A percentile compares a stretch with the other conserved stretches of the same genome.
These are phyloP conservation scores for Pomacea canaliculata DNA, from an alignment of 2,888 invertebrate genomes.

Conservation along the genomic window DNA sequence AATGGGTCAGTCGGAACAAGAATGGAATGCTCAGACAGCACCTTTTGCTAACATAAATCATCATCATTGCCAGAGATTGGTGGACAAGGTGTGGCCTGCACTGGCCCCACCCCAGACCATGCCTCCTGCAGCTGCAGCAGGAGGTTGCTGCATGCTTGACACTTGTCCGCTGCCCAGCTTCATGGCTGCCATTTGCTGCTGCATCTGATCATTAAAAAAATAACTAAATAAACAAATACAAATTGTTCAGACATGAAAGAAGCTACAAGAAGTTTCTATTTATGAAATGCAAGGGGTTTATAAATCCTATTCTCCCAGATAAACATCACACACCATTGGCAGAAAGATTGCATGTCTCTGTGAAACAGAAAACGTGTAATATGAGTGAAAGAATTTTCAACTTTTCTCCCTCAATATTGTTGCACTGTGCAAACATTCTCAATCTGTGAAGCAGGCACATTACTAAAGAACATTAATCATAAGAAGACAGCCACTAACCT, in stretches of 20 bases:
- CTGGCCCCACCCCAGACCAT: conserved; percentile 43
- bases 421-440: too few relatives aligned
- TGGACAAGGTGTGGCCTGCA: conserved; percentile 59
- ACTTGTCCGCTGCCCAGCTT: conserved; percentile 41
- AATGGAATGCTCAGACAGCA: background rate
- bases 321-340: background rate
- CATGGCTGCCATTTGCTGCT: conserved; percentile 59
- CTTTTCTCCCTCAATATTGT: too few relatives aligned
- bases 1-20: background rate
- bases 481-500: conserved; percentile 37
- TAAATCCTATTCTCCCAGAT: too few relatives aligned
- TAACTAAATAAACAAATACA: background rate
- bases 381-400: too few relatives aligned
- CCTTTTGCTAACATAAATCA: background rate
- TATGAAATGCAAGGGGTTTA: too few relatives aligned
- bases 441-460: background rate
- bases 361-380: too few relatives aligned
- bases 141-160: conserved; percentile 38
- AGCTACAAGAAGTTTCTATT: too few relatives aligned
- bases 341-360: background rate
- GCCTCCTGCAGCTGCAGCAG: conserved; percentile 34
- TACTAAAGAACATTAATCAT: background rate
- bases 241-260: too few relatives aligned
- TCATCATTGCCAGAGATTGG: conserved; percentile 60
- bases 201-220: conserved; percentile 47